Evolutionary conservation across 2,888 invertebrate genomes (phyloP).

Genomic region (Ennomos erosarius): DNA sequence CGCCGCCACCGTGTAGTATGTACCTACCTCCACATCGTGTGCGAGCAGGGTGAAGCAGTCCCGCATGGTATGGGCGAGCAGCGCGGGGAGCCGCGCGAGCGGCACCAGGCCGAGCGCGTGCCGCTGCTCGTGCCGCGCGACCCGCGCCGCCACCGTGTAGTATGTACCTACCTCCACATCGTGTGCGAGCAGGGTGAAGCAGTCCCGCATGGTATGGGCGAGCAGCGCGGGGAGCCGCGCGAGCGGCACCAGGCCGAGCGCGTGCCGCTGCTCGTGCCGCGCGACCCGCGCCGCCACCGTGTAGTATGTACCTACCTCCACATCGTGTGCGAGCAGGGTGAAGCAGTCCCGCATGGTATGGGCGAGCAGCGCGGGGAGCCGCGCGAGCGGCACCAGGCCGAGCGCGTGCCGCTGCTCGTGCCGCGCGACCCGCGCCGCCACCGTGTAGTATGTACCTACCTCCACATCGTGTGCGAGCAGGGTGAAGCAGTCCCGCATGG

Average conservation of each 20-base stretch:
- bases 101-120: constrained; percentile 94
- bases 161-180: constrained; percentile 93
- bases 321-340: constrained; percentile 93
- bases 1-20: constrained; percentile 92
- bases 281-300: constrained; percentile 93
- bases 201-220: constrained; percentile 94
- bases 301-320: constrained; percentile 90
- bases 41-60: constrained; percentile 93
- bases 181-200: constrained; percentile 92
- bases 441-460: constrained; percentile 87
- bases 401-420: constrained; percentile 93
- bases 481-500: constrained; percentile 94
- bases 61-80: constrained; percentile 95
- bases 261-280: constrained; percentile 93
- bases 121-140: constrained; percentile 95
- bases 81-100: constrained; percentile 91
- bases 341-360: constrained; percentile 94
- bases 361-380: constrained; percentile 94
- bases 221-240: constrained; percentile 93
- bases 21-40: constrained; percentile 92
- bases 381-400: constrained; percentile 92
- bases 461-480: constrained; percentile 95
- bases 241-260: constrained; percentile 93
- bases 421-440: constrained; percentile 93
- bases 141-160: constrained; percentile 92